Evolutionary conservation across 2,113 vertebrate species (phyloP).

Genomic region (Hydropotes inermis): DNA sequence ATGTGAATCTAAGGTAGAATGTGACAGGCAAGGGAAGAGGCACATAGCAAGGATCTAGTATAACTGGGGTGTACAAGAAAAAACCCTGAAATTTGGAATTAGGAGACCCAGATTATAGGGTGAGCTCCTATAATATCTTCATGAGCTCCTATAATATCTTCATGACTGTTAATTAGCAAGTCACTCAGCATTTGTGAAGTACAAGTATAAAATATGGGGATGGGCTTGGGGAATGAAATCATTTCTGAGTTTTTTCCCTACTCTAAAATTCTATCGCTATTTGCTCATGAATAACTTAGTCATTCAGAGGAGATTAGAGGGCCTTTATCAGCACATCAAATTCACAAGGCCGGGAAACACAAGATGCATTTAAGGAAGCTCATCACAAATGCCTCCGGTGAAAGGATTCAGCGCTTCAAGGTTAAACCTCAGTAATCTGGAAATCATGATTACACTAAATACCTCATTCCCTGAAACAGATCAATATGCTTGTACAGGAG

Average conservation of each 20-base stretch:
- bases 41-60: not conserved
- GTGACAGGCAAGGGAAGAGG: not conserved
- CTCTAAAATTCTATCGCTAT: not conserved
- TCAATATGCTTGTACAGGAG: not conserved
- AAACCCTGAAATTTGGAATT: not conserved
- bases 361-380: not conserved
- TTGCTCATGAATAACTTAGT: not conserved
- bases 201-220: not conserved
- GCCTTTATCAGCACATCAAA: not conserved
- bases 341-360: not conserved
- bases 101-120: not conserved
- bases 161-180: not conserved
- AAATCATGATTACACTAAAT: not conserved
- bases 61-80: not conserved
- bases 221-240: not conserved
- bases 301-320: not conserved
- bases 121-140: not conserved
- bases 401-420: not conserved
- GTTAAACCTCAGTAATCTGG: not conserved
- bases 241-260: not conserved
- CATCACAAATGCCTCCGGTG: not conserved
- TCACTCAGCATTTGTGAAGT: not conserved
- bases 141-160: not conserved
- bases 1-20: not conserved
- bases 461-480: not conserved